phyloP scores from a whole-genome alignment of 35 echinoderm and acorn worm genomes.

The Chiridota heheva region DNA sequence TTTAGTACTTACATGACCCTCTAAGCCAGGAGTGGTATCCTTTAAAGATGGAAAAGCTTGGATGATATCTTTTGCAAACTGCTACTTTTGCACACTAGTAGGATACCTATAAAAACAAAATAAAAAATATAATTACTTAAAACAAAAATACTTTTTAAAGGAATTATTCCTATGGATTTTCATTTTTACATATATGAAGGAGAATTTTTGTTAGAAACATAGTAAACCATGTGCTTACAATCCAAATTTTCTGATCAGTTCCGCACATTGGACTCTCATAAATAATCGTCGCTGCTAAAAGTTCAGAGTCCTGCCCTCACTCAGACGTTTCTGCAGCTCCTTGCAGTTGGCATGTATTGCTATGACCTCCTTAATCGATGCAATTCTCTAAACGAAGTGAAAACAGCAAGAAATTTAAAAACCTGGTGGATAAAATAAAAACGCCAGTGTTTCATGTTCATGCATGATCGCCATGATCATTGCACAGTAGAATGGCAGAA shows the following conservation, averaged over 20 bases:
- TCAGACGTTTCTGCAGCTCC: too few relatives aligned
- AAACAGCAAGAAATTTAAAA: too few relatives aligned
- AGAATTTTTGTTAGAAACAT: conserved; percentile 14
- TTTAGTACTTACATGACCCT: conserved; percentile 2
- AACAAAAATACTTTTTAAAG: not conserved
- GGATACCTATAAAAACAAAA: not conserved
- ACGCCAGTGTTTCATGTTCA: too few relatives aligned
- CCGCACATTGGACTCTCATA: conserved; percentile 16
- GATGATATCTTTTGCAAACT: not conserved
- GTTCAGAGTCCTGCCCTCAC: too few relatives aligned
- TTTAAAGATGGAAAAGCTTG: not conserved
- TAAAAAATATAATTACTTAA: not conserved
- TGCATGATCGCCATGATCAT: too few relatives aligned
- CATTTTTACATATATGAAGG: not conserved
- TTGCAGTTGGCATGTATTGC: too few relatives aligned
- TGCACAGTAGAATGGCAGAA: too few relatives aligned
- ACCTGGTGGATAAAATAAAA: too few relatives aligned
- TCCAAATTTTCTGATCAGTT: conserved; percentile 20
- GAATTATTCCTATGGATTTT: not conserved
- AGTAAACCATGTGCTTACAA: conserved; percentile 5
- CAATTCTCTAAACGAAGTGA: too few relatives aligned
- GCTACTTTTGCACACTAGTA: conserved; percentile 4
- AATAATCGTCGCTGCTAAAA: conserved; percentile 5
- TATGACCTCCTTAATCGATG: too few relatives aligned
- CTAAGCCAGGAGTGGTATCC: not conserved